A percentile compares a stretch with the other conserved stretches of the same genome.
Evolutionary conservation across 1,140 invertebrate species (phyloP).

Genomic region (Drosophila triauraria): DNA sequence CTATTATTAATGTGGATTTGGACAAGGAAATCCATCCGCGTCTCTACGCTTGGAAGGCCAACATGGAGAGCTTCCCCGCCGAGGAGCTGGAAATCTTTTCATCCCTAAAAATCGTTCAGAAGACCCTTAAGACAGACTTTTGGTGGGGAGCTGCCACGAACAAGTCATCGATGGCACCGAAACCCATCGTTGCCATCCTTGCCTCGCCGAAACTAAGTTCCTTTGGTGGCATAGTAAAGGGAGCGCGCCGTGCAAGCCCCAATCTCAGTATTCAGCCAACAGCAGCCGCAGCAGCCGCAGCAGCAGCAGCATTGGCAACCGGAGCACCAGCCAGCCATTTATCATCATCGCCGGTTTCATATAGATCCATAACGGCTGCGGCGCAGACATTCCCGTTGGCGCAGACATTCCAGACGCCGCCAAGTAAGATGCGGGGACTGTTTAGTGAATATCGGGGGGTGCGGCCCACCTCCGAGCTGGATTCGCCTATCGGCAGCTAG

Average conservation of each 20-base stretch:
- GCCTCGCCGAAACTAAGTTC: conserved; percentile 41
- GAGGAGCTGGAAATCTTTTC: conserved; percentile 86
- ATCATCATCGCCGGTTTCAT: conserved; percentile 7
- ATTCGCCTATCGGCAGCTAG: background rate
- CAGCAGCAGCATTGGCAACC: background rate
- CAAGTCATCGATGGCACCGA: conserved; percentile 15
- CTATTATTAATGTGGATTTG: conserved; percentile 86
- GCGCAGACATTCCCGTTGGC: conserved; percentile 15
- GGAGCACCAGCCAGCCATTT: background rate
- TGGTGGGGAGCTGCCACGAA: background rate
- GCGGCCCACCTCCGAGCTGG: background rate
- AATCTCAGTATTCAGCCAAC: conserved; percentile 7
- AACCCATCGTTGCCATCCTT: conserved; percentile 23
- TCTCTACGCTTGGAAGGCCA: conserved; percentile 89
- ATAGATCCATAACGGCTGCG: background rate
- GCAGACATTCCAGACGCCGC: conserved; percentile 59
- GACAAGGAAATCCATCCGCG: conserved; percentile 87
- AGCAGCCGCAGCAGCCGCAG: background rate
- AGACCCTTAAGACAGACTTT: conserved; percentile 37
- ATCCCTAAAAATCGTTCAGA: conserved; percentile 49
- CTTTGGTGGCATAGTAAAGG: background rate
- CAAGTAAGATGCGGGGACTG: conserved; percentile 56
- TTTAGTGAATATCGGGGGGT: conserved; percentile 56
- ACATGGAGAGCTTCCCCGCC: conserved; percentile 86
- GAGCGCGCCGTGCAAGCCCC: conserved; percentile 17